Conservation (phyloP, 1,140 invertebrate species). For the Alviniconcha marisindica region DNA sequence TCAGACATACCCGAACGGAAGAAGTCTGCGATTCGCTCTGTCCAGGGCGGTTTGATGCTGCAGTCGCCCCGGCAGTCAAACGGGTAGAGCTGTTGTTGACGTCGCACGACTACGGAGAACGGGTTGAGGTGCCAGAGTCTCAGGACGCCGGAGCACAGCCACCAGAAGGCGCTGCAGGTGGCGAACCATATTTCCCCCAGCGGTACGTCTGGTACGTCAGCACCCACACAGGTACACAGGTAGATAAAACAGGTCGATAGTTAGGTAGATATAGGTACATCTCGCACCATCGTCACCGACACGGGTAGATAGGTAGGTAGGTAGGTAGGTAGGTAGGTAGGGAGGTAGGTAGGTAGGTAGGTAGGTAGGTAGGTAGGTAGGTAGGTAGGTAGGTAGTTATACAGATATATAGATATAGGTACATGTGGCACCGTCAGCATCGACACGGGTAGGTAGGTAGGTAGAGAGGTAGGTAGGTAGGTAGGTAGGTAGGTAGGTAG, state of each 20-base stretch:
- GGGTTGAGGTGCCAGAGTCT: conserved; percentile 39
- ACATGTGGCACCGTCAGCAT: no score
- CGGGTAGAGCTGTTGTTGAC: conserved; percentile 28
- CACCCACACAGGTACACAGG: background rate
- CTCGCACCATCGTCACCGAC: no score
- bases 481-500: no score
- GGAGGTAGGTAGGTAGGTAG: no score
- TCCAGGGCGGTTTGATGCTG: conserved; percentile 25
- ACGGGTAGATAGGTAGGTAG: no score
- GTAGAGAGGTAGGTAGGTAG: no score
- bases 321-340: no score
- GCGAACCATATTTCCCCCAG: conserved; percentile 26
- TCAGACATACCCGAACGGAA: conserved; percentile 39
- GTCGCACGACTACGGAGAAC: conserved; percentile 14
- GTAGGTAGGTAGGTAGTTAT: no score
- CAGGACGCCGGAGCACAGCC: background rate
- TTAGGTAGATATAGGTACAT: no score
- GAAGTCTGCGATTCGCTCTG: conserved; percentile 28
- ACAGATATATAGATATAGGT: no score
- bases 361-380: no score
- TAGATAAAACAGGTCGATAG: background rate
- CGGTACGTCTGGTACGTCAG: conserved; percentile 19
- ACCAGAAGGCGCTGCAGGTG: conserved; percentile 27
- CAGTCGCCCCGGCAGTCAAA: conserved; percentile 9
- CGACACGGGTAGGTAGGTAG: no score